Evolutionary conservation across 2,888 invertebrate species (phyloP), one percentile per base, ranked within the genome.

Genomic region (Caenorhabditis sp.): DNA sequence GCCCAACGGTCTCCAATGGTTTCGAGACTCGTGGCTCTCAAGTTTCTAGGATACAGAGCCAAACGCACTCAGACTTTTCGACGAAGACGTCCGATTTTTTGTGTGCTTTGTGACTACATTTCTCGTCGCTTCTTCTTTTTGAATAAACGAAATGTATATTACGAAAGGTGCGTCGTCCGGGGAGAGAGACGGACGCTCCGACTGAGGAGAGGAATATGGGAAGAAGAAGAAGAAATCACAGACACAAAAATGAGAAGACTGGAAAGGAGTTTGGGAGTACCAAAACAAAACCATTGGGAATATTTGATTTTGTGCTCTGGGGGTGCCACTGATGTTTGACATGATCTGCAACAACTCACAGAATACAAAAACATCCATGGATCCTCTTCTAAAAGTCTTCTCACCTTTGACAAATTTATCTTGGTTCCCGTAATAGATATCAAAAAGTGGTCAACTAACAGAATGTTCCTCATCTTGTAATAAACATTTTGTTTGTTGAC

Each of bases 31-130:
- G 56, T 44, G 56, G 8, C 22, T 31, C 28, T 56, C 69, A 24
- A 69, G 77, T 77, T 77, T 77, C 77, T 70, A 77, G 77, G 77
- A 69, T 54, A 77, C 77, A 69, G 49, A 49, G 49, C 44, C 35
- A 38, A 69, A 76, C n/a, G 44, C 64, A 66, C 74, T 66, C 44
- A 44, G 54, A 49, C 12, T 47, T 47, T 77, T 77, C n/a, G 58
- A 69, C 76, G 76, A 38, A 24, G 22, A 10, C 54, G 49, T 31
- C 31, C 16, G 12, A 35, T 51, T 51, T 31, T 61, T 56, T 66
- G 75, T 58, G 41, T 59, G 68, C 58, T 56, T 76, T 76, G 51
- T 69, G 75, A 68, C 66, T 56, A 51, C 56, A 47, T 74, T 68
- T 66, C 22, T 47, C 56, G 41, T 22, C 31, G 51, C 31, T 49